Percentiles rank a stretch among this genome's conserved stretches.
These are phyloP conservation scores for Tachycineta bicolor DNA, from an alignment of 2,113 vertebrate genomes.

Conservation along the genomic window DNA sequence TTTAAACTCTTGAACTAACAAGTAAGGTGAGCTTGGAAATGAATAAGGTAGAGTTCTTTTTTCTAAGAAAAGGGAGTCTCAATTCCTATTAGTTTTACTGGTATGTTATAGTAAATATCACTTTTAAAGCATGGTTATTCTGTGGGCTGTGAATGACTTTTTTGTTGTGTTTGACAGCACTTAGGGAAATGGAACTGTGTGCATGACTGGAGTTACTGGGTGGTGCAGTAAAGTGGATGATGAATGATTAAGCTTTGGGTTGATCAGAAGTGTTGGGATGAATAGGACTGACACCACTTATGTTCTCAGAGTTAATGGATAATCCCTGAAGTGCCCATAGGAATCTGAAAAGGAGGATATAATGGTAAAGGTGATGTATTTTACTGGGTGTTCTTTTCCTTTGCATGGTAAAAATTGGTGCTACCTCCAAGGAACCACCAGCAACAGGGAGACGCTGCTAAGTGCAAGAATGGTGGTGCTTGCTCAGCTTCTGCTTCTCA, in stretches of 20 bases:
- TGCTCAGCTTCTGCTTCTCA: not conserved
- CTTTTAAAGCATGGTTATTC: not conserved
- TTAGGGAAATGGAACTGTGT: not conserved
- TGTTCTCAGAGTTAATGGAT: not conserved
- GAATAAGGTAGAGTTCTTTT: not conserved
- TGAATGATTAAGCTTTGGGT: not conserved
- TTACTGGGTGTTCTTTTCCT: not conserved
- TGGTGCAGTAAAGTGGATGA: not conserved
- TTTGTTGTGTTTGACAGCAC: not conserved
- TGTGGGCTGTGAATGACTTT: not conserved
- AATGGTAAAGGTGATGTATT: not conserved
- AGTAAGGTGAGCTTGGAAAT: not conserved
- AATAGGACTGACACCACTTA: not conserved
- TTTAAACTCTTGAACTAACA: constrained; percentile 12
- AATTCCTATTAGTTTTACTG: not conserved
- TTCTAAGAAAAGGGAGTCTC: not conserved
- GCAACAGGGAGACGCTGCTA: not conserved
- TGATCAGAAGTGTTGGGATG: not conserved
- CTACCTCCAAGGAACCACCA: not conserved
- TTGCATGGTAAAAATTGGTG: not conserved
- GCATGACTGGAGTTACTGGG: not conserved
- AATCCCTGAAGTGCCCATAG: not conserved
- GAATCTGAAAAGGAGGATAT: not conserved
- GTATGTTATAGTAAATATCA: not conserved
- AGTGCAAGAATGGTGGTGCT: not conserved